Percentiles rank a stretch among this genome's conserved stretches.
Evolutionary conservation across 2,888 invertebrate genomes (phyloP).

Genomic region (Aphodius granarius): DNA sequence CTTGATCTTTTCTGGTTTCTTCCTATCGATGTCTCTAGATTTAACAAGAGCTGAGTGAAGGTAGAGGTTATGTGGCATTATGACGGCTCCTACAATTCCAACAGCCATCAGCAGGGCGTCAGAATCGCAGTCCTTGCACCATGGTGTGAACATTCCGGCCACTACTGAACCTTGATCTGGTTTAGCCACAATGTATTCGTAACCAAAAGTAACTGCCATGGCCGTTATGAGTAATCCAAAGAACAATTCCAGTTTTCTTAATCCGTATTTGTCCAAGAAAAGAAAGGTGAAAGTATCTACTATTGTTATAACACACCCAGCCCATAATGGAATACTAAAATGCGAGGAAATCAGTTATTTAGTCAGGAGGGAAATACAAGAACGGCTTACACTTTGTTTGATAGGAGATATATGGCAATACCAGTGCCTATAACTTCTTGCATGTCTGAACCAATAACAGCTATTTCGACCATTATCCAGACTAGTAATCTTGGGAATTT

Average conservation of each 20-base stretch:
- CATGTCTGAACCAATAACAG: conserved; percentile 89
- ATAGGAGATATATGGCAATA: conserved; percentile 79
- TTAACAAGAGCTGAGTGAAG: conserved; percentile 88
- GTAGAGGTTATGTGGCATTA: conserved; percentile 92
- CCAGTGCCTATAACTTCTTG: conserved; percentile 92
- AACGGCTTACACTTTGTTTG: conserved; percentile 73
- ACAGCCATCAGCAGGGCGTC: conserved; percentile 71
- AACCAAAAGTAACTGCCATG: conserved; percentile 88
- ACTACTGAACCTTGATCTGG: conserved; percentile 71
- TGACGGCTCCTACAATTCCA: conserved; percentile 80
- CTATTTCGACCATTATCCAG: conserved; percentile 91
- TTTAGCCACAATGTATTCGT: conserved; percentile 73
- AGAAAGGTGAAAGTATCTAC: conserved; percentile 86
- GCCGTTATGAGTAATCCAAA: conserved; percentile 79
- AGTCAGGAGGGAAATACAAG: no score
- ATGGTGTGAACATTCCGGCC: conserved; percentile 77
- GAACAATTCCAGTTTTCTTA: conserved; percentile 79
- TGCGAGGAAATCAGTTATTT: no score
- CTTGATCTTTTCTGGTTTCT: conserved; percentile 66
- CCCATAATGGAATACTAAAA: conserved; percentile 72
- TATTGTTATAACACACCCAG: conserved; percentile 81
- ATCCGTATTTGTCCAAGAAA: conserved; percentile 80
- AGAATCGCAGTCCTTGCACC: conserved; percentile 71
- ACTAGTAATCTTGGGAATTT: conserved; percentile 72
- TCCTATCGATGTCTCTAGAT: conserved; percentile 78